These are phyloP conservation scores for Psammodynastes pulverulentus DNA, from an alignment of 2,113 vertebrate species.

Conservation along the genomic window DNA sequence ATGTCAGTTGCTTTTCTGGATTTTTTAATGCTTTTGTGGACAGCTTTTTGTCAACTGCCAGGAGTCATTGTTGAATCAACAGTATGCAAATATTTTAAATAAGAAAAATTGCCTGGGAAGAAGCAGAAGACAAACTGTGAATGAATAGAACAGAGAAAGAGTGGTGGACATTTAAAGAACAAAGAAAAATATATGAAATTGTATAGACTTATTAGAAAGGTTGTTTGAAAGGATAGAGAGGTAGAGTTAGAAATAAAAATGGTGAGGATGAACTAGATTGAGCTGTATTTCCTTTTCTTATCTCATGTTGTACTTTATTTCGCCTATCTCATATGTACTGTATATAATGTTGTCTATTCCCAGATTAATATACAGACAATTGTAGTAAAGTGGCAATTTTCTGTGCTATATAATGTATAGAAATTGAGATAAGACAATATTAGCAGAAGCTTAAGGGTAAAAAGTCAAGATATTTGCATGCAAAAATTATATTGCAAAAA, in stretches of 20 bases:
- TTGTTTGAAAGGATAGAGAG: neutral
- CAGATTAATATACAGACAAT: neutral
- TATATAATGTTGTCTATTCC: neutral
- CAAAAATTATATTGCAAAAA: neutral
- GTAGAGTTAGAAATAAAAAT: neutral
- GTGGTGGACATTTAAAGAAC: neutral
- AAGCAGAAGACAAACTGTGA: neutral
- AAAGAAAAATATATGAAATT: neutral
- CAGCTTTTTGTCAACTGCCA: neutral
- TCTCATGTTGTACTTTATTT: neutral
- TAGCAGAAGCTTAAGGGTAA: neutral
- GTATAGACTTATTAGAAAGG: neutral
- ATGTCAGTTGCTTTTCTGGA: neutral
- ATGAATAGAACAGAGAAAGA: neutral
- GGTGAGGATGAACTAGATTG: neutral
- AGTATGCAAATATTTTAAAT: neutral
- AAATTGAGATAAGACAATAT: neutral
- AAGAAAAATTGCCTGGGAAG: neutral
- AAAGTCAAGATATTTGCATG: neutral
- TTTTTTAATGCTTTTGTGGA: neutral
- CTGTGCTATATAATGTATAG: neutral
- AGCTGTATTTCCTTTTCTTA: neutral
- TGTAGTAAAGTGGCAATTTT: neutral
- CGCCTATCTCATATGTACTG: neutral
- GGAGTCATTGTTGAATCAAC: neutral